These are phyloP conservation scores for Sinosuthora webbiana DNA, from an alignment of 2,113 vertebrate species.

Conservation along the genomic window DNA sequence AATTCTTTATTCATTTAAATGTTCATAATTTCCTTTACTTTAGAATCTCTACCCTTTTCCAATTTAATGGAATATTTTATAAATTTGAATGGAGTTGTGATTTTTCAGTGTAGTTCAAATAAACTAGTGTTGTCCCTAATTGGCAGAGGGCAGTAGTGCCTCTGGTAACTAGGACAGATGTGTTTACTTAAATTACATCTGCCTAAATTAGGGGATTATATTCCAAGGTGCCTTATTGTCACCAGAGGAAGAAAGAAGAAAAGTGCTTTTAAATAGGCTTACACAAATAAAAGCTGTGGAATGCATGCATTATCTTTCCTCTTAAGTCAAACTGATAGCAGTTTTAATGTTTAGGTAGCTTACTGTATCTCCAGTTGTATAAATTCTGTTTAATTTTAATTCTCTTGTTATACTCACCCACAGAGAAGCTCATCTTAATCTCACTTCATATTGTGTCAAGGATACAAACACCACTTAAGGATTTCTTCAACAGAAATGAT, in stretches of 20 bases:
- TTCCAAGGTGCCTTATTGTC: background rate
- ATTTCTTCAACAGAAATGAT: background rate
- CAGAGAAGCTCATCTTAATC: background rate
- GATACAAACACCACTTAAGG: background rate
- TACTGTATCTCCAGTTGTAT: background rate
- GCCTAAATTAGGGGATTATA: background rate
- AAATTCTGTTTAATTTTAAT: conserved; percentile 25
- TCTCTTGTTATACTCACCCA: background rate
- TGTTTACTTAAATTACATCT: background rate
- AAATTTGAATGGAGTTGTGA: rapidly evolving
- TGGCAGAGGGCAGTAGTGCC: background rate
- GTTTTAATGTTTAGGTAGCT: background rate
- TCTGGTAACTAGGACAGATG: background rate
- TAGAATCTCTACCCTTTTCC: background rate
- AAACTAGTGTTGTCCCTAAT: background rate
- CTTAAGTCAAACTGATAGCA: background rate
- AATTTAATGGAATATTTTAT: background rate
- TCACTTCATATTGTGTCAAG: conserved; percentile 21
- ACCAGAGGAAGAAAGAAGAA: background rate
- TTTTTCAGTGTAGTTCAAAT: background rate
- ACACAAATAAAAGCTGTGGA: background rate
- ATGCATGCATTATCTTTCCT: rapidly evolving
- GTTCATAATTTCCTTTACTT: background rate
- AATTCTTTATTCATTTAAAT: background rate
- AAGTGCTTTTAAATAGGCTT: background rate